Percentiles rank a stretch among this genome's conserved stretches.
Conservation (phyloP, 2,888 invertebrate genomes). For the Pristionchus exspectatus region DNA sequence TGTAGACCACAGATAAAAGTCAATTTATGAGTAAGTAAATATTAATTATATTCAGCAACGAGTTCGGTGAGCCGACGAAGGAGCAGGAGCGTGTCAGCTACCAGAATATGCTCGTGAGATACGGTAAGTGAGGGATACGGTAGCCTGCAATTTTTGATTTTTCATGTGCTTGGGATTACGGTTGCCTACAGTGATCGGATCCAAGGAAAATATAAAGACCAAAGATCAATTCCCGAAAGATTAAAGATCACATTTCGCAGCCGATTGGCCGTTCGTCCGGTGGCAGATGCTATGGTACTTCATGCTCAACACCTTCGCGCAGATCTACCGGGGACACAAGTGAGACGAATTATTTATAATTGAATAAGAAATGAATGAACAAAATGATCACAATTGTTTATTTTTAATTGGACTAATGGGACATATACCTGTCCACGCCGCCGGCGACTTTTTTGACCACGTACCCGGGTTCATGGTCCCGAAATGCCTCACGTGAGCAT, state of each 20-base stretch:
- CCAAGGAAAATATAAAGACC: too few relatives aligned
- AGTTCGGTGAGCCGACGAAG: background rate
- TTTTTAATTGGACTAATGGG: background rate
- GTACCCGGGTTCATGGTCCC: too few relatives aligned
- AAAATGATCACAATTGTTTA: background rate
- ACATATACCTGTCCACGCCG: too few relatives aligned
- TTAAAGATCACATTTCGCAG: background rate
- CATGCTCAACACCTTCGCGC: background rate
- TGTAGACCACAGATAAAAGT: background rate
- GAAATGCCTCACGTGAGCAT: too few relatives aligned
- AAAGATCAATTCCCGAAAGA: too few relatives aligned
- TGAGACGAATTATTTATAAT: background rate
- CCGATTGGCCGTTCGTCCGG: background rate
- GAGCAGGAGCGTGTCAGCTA: slow-evolving; percentile 32
- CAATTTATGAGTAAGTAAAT: background rate
- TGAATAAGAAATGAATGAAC: too few relatives aligned
- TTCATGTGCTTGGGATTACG: too few relatives aligned
- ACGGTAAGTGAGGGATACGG: slow-evolving; percentile 2
- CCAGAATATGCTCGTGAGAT: slow-evolving; percentile 36
- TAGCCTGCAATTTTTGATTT: background rate
- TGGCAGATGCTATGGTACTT: slow-evolving; percentile 15
- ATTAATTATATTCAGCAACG: background rate
- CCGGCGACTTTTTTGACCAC: too few relatives aligned
- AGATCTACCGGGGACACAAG: background rate
- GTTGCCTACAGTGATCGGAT: too few relatives aligned